Base-by-base conservation (phyloP, 2,888 invertebrate genomes). In the Plagodis dolabraria region DNA sequence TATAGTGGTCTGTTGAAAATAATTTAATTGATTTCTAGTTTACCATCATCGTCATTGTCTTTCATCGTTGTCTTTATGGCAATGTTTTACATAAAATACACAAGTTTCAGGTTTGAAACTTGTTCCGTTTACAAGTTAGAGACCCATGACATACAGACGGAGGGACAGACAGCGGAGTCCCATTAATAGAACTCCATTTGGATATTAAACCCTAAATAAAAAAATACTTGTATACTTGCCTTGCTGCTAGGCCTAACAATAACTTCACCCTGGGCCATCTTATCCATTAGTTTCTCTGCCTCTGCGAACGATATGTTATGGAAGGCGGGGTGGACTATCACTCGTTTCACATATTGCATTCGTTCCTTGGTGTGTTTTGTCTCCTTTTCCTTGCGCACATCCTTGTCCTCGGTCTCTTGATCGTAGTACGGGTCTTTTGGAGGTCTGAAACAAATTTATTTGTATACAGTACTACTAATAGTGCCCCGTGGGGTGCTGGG, bases 241-340 rank as follows among this genome's bases (percentile, higher is more conserved):
- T 99, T 99, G 83, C 99, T 99, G 53, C 99, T 99, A 0, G 99
- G 99, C 62, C 99, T 93, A 12, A 99, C 95, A 34, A 99, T 96
- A 10, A 98, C 98, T 80, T 99, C 99, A 2, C 99, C 99, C 87
- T 98, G 99, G 67, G 98, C 99, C 96, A 99, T 96, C 55, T 94
- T 95, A 49, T 95, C 95, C 96, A 99, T 96, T 56, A 98, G 92
- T 75, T 97, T 97, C 78, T 98, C 98, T 0, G 98, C 98, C 79
- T 99, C 98, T 0, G 96, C 95, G 83, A 96, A 99, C 5, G 98
- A 97, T 73, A 99, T 97, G 82, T 99, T 99, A 72, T 98, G 97
- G 93, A 99, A 99, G 8, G 97, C 96, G 0, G 99, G 98, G 89
- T 99, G 99, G 6, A 99, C 98, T 63, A 99, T 99, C 0, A 99